Conservation (phyloP, 1,140 invertebrate genomes). For the Nixonia krombeini region DNA sequence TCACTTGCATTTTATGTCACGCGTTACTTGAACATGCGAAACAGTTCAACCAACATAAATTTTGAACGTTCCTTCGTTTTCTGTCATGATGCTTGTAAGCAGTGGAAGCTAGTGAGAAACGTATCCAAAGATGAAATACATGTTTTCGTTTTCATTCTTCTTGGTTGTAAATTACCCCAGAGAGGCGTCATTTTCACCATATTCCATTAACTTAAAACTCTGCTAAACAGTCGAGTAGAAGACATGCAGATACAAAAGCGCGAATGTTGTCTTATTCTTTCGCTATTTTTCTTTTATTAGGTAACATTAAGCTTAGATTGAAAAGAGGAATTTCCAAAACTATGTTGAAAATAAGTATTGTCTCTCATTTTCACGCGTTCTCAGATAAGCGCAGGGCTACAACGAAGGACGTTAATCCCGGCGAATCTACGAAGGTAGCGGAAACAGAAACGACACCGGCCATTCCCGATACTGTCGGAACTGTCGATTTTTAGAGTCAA, state of each 20-base stretch:
- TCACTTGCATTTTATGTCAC: too few species aligned
- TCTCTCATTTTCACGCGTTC: not conserved
- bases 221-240: not conserved
- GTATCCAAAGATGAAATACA: slow-evolving; percentile 17
- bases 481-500: slow-evolving; percentile 10
- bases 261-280: not conserved
- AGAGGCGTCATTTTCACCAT: slow-evolving; percentile 8
- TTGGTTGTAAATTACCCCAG: slow-evolving; percentile 18
- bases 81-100: slow-evolving; percentile 32
- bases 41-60: slow-evolving; percentile 29
- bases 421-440: slow-evolving; percentile 17
- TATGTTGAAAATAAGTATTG: not conserved
- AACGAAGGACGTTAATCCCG: slow-evolving; percentile 11
- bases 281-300: too few species aligned
- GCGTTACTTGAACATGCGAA: slow-evolving; percentile 5
- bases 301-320: too few species aligned
- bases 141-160: slow-evolving; percentile 29
- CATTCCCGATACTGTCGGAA: slow-evolving; percentile 16
- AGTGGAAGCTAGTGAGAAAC: slow-evolving; percentile 15
- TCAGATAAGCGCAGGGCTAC: slow-evolving; percentile 1
- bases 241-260: too few species aligned
- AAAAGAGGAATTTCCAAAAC: not conserved
- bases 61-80: slow-evolving; percentile 27
- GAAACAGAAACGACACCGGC: not conserved
- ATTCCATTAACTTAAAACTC: not conserved